A percentile compares a stretch with the other conserved stretches of the same genome.
Evolutionary conservation across 2,113 vertebrate genomes (phyloP).

Genomic region (Clupea harengus): DNA sequence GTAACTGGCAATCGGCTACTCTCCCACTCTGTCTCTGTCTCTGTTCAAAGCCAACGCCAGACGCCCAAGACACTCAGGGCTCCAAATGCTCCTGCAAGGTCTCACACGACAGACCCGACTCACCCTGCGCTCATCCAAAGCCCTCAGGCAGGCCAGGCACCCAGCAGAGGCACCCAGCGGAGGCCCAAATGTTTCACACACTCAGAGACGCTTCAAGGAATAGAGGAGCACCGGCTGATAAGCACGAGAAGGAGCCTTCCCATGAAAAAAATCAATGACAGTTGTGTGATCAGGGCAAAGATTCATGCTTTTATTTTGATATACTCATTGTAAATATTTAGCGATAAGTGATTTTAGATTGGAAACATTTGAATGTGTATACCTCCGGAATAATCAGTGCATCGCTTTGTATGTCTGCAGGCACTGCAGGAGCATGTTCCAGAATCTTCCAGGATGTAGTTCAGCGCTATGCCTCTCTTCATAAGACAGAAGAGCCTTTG

Average conservation of each 20-base stretch:
- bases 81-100: neutral
- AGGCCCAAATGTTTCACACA: neutral
- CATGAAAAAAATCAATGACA: neutral
- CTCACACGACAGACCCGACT: neutral
- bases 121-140: neutral
- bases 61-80: neutral
- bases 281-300: neutral
- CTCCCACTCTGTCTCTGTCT: neutral
- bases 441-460: conserved; percentile 1
- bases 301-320: neutral
- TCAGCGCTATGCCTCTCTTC: neutral
- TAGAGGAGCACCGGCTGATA: neutral
- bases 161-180: neutral
- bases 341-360: neutral
- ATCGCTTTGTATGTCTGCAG: neutral
- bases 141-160: neutral
- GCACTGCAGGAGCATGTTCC: neutral
- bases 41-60: neutral
- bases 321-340: neutral
- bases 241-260: no score
- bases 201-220: neutral
- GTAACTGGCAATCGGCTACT: neutral
- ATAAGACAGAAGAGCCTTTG: neutral
- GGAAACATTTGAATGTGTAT: neutral
- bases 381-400: neutral